Evolutionary conservation across 2,113 vertebrate genomes (phyloP).

Genomic region (Phalacrocorax aristotelis): DNA sequence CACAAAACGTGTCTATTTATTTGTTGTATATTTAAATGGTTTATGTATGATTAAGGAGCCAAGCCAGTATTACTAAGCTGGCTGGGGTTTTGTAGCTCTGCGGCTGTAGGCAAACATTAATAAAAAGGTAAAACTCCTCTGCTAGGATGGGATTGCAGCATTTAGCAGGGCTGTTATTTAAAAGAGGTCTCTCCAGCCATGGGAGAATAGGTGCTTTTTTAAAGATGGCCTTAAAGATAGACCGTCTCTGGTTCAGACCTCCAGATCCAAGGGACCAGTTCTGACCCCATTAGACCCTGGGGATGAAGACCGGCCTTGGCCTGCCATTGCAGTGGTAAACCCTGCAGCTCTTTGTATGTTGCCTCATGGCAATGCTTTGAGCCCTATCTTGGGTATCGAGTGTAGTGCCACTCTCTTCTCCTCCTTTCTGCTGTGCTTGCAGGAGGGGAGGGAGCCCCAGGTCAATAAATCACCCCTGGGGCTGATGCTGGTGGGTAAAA

Average conservation of each 20-base stretch:
- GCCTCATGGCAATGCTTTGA: background rate
- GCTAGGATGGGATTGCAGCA: background rate
- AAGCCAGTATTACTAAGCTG: constrained; percentile 43
- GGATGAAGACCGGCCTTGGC: background rate
- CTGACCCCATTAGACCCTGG: background rate
- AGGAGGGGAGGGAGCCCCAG: background rate
- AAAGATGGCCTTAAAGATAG: background rate
- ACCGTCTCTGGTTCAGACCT: background rate
- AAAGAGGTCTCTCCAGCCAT: background rate
- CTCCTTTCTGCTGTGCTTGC: background rate
- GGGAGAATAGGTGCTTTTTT: background rate
- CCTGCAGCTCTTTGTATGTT: background rate
- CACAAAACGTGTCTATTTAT: constrained; percentile 38
- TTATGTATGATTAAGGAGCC: constrained; percentile 30
- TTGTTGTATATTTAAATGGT: constrained; percentile 58
- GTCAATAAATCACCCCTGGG: background rate
- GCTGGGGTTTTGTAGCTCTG: background rate
- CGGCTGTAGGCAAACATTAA: background rate
- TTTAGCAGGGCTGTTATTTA: background rate
- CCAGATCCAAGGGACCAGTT: background rate
- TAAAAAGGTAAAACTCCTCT: constrained; percentile 23
- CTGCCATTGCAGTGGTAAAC: background rate
- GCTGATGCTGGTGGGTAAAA: background rate
- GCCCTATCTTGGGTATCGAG: background rate
- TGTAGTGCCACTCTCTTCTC: background rate